Base-by-base conservation (phyloP, 2,888 invertebrate genomes). In the Synergus japonicus region DNA sequence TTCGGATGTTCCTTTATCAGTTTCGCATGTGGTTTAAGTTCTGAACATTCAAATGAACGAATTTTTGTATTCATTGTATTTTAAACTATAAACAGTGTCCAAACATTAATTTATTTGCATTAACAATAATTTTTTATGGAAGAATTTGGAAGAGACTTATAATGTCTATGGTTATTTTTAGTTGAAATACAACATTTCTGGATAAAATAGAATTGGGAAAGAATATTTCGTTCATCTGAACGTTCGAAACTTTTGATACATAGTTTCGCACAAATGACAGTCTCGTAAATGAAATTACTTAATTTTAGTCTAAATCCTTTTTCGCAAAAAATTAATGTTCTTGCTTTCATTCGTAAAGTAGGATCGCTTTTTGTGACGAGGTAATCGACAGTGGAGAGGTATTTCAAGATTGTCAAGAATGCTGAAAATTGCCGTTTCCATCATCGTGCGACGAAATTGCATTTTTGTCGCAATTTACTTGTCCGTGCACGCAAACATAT, bases 381-480 rank as follows among this genome's bases (percentile, higher is more conserved):
- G n/a, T 29, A 73, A 54, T 37, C 22, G 49, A 15, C 69, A 69
- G 9, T 44, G 46, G 29, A 1, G 29, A 67, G 67, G 46, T 29
- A 69, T n/a, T 18, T 73, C 7, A 73, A 73, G 49, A 37, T 37
- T 73, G 69, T 29, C 49, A 37, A 54, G 69, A 73, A 73, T 73
- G 49, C n/a, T 49, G 69, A 41, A 73, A 73, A 73, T 54, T 49
- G 37, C 15, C 49, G 49, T 73, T 73, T 29, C n/a, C 37, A 73
- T 29, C 29, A 29, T 54, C 49, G 29, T 49, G 69, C 49, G 69
- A 73, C 69, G 49, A 67, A 54, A n/a, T 49, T n/a, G 15, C 15
- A 49, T 54, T 73, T 73, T 73, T 73, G 29, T 54, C 10, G 54
- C 37, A 54, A 73, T 15, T 73, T 37, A 54, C 54, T 37, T 29